These are phyloP conservation scores for Diadema setosum DNA, from an alignment of 35 echinoderm and acorn worm genomes.

Conservation along the genomic window DNA sequence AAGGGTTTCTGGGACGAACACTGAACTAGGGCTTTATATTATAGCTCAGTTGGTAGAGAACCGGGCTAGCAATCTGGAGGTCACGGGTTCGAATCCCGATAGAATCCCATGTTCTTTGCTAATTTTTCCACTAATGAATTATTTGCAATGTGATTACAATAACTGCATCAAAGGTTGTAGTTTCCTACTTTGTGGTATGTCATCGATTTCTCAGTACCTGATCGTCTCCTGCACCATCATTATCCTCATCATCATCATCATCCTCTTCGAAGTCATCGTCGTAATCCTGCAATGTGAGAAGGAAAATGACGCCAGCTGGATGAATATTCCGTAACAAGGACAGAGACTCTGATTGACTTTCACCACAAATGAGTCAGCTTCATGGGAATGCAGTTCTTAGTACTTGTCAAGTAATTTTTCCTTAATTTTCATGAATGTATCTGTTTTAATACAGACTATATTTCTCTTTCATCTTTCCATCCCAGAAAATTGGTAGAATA, in stretches of 20 bases:
- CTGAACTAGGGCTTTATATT: too few relatives aligned
- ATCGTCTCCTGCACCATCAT: neutral
- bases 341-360: neutral
- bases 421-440: neutral
- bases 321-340: neutral
- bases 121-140: too few relatives aligned
- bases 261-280: constrained; percentile 24
- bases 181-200: too few relatives aligned
- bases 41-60: too few relatives aligned
- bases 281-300: neutral
- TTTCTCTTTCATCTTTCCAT: neutral
- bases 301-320: neutral
- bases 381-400: neutral
- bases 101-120: too few relatives aligned
- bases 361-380: neutral
- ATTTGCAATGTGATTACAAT: too few relatives aligned
- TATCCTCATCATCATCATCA: neutral
- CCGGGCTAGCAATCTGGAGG: too few relatives aligned
- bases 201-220: too few relatives aligned
- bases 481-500: too few relatives aligned
- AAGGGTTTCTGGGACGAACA: too few relatives aligned
- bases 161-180: too few relatives aligned
- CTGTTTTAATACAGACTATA: neutral
- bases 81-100: too few relatives aligned
- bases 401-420: neutral